Evolutionary conservation across 2,888 invertebrate genomes (phyloP).

Genomic region (Hypolimnas misippus): DNA sequence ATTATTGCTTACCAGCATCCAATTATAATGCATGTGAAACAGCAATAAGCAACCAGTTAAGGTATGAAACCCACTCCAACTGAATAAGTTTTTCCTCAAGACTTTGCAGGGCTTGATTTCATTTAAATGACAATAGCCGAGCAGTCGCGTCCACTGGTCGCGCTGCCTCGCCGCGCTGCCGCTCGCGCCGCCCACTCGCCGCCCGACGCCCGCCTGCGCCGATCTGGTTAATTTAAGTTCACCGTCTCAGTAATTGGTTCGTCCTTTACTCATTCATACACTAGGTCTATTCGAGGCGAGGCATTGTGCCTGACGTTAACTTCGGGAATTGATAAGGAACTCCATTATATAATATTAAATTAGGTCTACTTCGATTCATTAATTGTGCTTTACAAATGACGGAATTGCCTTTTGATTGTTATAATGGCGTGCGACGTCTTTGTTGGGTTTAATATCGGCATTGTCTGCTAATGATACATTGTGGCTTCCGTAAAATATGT

Average conservation of each 20-base stretch:
- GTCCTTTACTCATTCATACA: slow-evolving; percentile 54
- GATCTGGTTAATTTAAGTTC: slow-evolving; percentile 59
- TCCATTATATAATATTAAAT: slow-evolving; percentile 51
- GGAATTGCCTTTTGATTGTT: slow-evolving; percentile 37
- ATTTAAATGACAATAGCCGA: slow-evolving; percentile 44
- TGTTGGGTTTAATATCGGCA: slow-evolving; percentile 26
- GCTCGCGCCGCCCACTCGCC: not conserved
- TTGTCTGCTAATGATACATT: slow-evolving; percentile 33
- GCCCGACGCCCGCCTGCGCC: slow-evolving; percentile 35
- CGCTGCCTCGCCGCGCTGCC: not conserved
- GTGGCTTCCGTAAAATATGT: not conserved
- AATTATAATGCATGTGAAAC: too few relatives aligned
- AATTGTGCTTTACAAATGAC: slow-evolving; percentile 31
- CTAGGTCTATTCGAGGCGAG: slow-evolving; percentile 42
- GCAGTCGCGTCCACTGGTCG: slow-evolving; percentile 34
- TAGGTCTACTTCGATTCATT: slow-evolving; percentile 48
- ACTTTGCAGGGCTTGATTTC: slow-evolving; percentile 12
- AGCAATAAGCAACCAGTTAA: not conserved
- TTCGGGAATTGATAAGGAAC: slow-evolving; percentile 42
- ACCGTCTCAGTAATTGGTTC: slow-evolving; percentile 52
- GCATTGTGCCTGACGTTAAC: slow-evolving; percentile 46
- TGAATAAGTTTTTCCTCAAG: slow-evolving; percentile 13
- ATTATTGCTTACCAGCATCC: too few relatives aligned
- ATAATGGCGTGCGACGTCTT: slow-evolving; percentile 28
- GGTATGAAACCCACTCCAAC: not conserved